phyloP scores from a whole-genome alignment of 2,113 vertebrate genomes.

The Ranitomeya variabilis region DNA sequence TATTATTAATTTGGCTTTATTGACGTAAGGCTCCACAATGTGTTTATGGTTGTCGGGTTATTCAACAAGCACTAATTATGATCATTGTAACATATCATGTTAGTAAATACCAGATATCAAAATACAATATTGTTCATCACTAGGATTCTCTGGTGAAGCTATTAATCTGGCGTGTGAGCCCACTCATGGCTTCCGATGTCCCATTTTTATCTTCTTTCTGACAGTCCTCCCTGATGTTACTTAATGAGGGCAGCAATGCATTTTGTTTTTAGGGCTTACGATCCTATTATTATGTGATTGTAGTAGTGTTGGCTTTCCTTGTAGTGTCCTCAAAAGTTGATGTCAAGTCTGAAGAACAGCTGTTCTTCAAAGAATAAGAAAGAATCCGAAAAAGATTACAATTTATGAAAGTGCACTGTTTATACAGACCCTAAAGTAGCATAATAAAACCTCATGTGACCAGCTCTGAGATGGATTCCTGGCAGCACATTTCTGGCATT shows the following conservation, averaged over 20 bases:
- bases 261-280: not conserved
- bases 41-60: not conserved
- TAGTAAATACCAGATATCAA: not conserved
- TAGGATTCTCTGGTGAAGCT: not conserved
- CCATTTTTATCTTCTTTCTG: not conserved
- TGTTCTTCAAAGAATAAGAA: not conserved
- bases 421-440: not conserved
- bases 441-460: conserved; percentile 25
- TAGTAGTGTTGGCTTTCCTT: not conserved
- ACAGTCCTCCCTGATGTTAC: not conserved
- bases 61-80: not conserved
- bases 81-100: not conserved
- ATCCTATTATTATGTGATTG: not conserved
- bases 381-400: not conserved
- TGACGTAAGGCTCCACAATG: no score
- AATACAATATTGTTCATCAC: not conserved
- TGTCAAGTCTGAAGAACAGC: not conserved
- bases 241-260: not conserved
- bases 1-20: no score
- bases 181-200: not conserved
- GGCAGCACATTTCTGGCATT: conserved; percentile 57
- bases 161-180: not conserved
- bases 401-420: not conserved
- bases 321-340: not conserved
- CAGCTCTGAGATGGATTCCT: conserved; percentile 43